A percentile compares a stretch with the other conserved stretches of the same genome.
phyloP scores from a whole-genome alignment of 2,888 invertebrate genomes.

The Poecilus cupreus region DNA sequence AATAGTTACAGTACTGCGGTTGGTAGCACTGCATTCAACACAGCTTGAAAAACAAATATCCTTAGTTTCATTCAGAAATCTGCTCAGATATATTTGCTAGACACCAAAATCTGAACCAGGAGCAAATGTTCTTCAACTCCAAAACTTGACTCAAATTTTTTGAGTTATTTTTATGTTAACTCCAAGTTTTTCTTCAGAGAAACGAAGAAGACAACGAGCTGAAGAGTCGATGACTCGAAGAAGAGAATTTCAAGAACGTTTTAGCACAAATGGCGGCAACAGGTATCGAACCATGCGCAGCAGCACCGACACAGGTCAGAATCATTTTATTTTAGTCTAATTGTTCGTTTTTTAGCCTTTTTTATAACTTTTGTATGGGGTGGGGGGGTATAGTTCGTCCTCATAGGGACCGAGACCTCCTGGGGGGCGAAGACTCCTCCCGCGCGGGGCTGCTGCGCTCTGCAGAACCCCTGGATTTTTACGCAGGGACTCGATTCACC shows the following conservation, averaged over 20 bases:
- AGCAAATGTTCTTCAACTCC: no score
- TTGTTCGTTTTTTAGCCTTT: not conserved
- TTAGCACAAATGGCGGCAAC: slow-evolving; percentile 71
- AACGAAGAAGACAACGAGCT: slow-evolving; percentile 85
- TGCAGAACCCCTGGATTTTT: slow-evolving; percentile 83
- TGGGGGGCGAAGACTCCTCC: slow-evolving; percentile 79
- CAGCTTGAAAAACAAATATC: not conserved
- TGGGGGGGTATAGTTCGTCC: slow-evolving; percentile 72
- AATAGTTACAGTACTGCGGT: not conserved
- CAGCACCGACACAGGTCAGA: slow-evolving; percentile 73
- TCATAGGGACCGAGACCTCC: slow-evolving; percentile 70
- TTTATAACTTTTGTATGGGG: not conserved
- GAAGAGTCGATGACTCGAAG: slow-evolving; percentile 87
- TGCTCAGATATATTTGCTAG: no score
- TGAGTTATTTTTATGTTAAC: no score
- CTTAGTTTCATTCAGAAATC: no score
- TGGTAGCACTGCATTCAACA: not conserved
- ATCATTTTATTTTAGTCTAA: not conserved
- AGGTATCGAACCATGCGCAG: slow-evolving; percentile 72
- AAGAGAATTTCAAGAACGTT: slow-evolving; percentile 83
- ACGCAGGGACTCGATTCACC: slow-evolving; percentile 73
- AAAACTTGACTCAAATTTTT: no score
- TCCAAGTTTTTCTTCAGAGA: slow-evolving; percentile 76
- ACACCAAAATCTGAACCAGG: no score
- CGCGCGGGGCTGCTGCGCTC: slow-evolving; percentile 86